Evolutionary conservation across 2,113 vertebrate genomes (phyloP).

Genomic region (Procapra przewalskii): DNA sequence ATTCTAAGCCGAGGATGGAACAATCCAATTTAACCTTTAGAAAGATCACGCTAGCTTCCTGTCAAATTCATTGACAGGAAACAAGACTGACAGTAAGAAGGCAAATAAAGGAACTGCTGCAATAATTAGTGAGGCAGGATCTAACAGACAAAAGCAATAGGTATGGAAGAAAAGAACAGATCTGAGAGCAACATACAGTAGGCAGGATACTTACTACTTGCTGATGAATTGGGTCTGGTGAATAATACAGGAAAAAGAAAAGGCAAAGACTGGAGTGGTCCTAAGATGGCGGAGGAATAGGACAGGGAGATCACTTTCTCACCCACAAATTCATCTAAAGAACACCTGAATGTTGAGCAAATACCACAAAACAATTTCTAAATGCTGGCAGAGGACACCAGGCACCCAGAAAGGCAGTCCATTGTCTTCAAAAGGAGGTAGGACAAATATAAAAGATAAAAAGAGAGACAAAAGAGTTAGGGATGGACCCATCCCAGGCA

Average conservation of each 20-base stretch:
- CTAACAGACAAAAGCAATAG: not conserved
- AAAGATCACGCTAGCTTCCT: not conserved
- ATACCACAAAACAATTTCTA: not conserved
- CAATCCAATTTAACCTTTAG: not conserved
- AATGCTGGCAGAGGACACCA: not conserved
- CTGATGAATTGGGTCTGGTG: not conserved
- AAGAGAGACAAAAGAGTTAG: not conserved
- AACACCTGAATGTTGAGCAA: not conserved
- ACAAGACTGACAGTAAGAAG: not conserved
- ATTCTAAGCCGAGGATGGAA: not conserved
- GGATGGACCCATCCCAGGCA: not conserved
- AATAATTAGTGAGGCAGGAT: not conserved
- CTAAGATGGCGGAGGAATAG: not conserved
- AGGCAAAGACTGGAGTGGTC: not conserved
- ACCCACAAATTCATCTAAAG: not conserved
- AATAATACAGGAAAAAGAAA: not conserved
- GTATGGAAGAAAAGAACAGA: not conserved
- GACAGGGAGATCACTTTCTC: not conserved
- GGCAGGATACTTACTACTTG: not conserved
- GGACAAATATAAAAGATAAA: not conserved
- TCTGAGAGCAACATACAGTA: not conserved
- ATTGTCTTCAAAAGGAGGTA: not conserved
- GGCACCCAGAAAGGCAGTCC: not conserved
- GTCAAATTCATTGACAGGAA: not conserved
- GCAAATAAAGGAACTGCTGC: not conserved